Conservation (phyloP, 2,888 invertebrate genomes). For the Apamea monoglypha region DNA sequence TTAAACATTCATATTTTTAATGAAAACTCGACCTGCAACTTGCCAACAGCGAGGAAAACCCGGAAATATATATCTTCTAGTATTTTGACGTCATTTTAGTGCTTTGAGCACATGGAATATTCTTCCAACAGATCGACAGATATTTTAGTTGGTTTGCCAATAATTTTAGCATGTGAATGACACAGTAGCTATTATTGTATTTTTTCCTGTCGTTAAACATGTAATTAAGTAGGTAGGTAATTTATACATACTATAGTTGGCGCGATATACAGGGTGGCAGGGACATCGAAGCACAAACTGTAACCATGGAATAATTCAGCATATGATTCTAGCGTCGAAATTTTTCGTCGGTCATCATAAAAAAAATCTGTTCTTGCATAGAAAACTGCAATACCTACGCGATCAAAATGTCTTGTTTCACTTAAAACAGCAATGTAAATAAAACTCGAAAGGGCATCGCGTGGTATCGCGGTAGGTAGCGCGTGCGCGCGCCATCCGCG, state of each 20-base stretch:
- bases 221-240: background rate
- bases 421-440: too few species aligned
- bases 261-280: background rate
- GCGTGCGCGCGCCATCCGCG: too few species aligned
- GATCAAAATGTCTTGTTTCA: too few species aligned
- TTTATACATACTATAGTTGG: too few species aligned
- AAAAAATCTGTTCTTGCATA: too few species aligned
- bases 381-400: too few species aligned
- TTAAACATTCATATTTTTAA: background rate
- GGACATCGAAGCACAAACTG: too few species aligned
- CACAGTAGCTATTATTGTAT: background rate
- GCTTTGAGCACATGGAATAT: background rate
- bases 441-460: too few species aligned
- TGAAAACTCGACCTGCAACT: background rate
- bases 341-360: too few species aligned
- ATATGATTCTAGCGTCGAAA: too few species aligned
- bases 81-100: conserved; percentile 25
- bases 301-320: too few species aligned
- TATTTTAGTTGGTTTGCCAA: conserved; percentile 34
- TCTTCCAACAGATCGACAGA: background rate
- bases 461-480: too few species aligned
- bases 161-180: background rate
- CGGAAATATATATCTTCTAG: conserved; percentile 3
- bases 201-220: background rate
- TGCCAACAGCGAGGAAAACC: conserved; percentile 19